Evolutionary conservation across 2,113 vertebrate species (phyloP).

Genomic region (Eretmodus cyanostictus): DNA sequence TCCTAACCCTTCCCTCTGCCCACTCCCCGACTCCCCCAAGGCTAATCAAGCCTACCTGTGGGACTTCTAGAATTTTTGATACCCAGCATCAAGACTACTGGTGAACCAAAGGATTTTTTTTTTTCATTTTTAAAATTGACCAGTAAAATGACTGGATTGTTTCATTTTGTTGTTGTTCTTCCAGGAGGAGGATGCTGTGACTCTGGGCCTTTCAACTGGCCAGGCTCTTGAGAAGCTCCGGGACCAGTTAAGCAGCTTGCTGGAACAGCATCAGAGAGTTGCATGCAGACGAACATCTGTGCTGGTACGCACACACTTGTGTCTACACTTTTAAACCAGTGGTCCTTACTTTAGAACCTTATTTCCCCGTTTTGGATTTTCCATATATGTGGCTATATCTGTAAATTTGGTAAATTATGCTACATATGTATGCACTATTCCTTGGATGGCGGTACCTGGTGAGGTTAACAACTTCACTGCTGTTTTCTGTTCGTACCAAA

Average conservation of each 20-base stretch:
- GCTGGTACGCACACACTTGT: slow-evolving; percentile 69
- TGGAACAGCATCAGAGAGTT: slow-evolving; percentile 83
- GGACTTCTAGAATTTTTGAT: background rate
- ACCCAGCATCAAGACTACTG: background rate
- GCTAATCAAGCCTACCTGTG: background rate
- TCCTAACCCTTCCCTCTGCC: background rate
- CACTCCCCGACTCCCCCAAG: background rate
- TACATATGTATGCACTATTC: background rate
- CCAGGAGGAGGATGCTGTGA: slow-evolving; percentile 79
- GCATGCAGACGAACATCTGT: slow-evolving; percentile 65
- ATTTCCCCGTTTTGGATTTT: background rate
- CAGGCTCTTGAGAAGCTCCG: slow-evolving; percentile 84
- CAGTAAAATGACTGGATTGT: background rate
- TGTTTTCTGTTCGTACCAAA: background rate
- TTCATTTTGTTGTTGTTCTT: background rate
- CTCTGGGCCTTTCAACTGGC: slow-evolving; percentile 84
- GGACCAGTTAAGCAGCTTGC: slow-evolving; percentile 81
- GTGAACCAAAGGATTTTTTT: background rate
- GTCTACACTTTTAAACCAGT: background rate
- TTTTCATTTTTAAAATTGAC: background rate
- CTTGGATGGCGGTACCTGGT: background rate
- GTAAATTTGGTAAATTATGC: background rate
- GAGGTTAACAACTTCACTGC: background rate
- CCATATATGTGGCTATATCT: background rate
- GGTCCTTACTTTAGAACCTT: background rate